These are phyloP conservation scores for Nysson spinosus DNA, from an alignment of 2,888 invertebrate genomes.

Conservation along the genomic window DNA sequence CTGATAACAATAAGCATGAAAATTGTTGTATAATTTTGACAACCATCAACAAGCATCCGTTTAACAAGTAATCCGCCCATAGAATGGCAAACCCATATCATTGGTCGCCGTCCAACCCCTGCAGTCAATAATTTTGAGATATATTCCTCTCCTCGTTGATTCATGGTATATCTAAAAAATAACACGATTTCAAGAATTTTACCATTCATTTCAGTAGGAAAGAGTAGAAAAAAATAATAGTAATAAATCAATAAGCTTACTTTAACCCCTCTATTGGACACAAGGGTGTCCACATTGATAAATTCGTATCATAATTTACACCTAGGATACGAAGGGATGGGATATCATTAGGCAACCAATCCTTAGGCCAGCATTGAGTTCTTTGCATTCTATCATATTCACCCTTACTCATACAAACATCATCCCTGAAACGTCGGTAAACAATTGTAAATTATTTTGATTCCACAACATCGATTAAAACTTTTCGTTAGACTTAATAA, in stretches of 20 bases:
- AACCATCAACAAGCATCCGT: conserved; percentile 86
- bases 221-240: not conserved
- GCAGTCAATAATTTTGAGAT: conserved; percentile 84
- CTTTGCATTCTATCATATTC: conserved; percentile 70
- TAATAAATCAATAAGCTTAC: conserved; percentile 55
- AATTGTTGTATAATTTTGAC: conserved; percentile 10
- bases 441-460: no score
- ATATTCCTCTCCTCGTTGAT: conserved; percentile 83
- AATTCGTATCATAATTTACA: conserved; percentile 91
- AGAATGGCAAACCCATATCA: conserved; percentile 96
- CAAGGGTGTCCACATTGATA: conserved; percentile 89
- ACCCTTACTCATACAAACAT: conserved; percentile 60
- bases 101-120: conserved; percentile 89
- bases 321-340: conserved; percentile 88
- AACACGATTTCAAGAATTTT: not conserved
- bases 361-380: conserved; percentile 95
- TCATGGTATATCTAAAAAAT: conserved; percentile 79
- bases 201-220: not conserved
- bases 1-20: not conserved
- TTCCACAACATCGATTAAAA: no score
- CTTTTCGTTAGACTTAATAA: no score
- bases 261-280: conserved; percentile 81
- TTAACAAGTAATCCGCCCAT: conserved; percentile 97
- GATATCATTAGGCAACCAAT: conserved; percentile 93
- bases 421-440: conserved; percentile 66